phyloP scores from a whole-genome alignment of 2,113 vertebrate species.

The Labeo rohita region DNA sequence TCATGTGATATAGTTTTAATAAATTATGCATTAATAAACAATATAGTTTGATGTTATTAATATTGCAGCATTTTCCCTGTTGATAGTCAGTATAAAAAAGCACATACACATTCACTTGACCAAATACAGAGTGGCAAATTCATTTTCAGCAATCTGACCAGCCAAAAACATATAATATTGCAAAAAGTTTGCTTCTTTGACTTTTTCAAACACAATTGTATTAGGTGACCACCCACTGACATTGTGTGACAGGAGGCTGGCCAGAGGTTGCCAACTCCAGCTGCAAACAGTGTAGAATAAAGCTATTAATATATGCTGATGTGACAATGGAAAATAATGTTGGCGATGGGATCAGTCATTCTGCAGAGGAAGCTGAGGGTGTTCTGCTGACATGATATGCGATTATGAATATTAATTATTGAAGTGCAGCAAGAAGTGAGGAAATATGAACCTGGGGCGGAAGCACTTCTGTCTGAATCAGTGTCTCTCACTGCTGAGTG shows the following conservation, averaged over 20 bases:
- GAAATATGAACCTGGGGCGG: slow-evolving; percentile 59
- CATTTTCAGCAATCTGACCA: not conserved
- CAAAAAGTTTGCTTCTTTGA: not conserved
- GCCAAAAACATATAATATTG: not conserved
- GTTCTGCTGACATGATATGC: slow-evolving; percentile 61
- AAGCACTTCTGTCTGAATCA: slow-evolving; percentile 52
- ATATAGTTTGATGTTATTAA: not conserved
- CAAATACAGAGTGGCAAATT: not conserved
- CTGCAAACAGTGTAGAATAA: slow-evolving; percentile 28
- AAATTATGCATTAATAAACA: not conserved
- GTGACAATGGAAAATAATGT: slow-evolving; percentile 55
- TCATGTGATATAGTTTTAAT: not conserved
- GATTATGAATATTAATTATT: slow-evolving; percentile 66
- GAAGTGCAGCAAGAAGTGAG: slow-evolving; percentile 53
- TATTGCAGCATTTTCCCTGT: not conserved
- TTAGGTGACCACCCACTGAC: not conserved
- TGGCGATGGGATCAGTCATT: slow-evolving; percentile 56
- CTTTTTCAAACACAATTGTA: not conserved
- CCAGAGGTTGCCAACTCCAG: slow-evolving; percentile 11
- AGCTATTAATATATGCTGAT: slow-evolving; percentile 54
- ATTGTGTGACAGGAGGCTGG: slow-evolving; percentile 4
- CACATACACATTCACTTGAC: not conserved
- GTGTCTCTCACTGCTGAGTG: slow-evolving; percentile 18
- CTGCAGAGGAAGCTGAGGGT: slow-evolving; percentile 56
- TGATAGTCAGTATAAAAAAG: not conserved